Percentiles rank a stretch among this genome's conserved stretches.
phyloP scores from a whole-genome alignment of 2,888 invertebrate species.

The Cylindroiulus punctatus region DNA sequence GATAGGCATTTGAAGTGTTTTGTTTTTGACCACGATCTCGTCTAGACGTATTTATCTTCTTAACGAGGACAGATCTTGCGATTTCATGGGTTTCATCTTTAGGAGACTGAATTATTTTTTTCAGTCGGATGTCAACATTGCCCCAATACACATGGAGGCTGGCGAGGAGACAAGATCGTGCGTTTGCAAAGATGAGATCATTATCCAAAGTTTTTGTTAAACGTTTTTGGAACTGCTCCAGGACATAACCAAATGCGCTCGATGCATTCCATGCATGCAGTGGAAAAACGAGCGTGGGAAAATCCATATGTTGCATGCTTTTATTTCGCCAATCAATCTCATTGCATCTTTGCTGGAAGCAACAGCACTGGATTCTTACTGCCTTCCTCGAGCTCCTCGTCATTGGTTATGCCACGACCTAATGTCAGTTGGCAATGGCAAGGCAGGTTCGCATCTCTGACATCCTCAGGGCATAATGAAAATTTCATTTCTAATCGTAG shows the following conservation, averaged over 20 bases:
- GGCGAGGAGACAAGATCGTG: background rate
- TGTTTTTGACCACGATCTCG: too few species aligned
- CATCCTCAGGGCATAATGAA: constrained; percentile 22
- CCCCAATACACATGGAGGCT: too few species aligned
- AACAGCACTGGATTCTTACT: background rate
- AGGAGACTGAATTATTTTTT: too few species aligned
- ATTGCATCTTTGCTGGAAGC: background rate
- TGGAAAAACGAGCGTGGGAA: background rate
- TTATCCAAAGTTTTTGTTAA: background rate
- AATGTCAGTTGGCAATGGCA: background rate
- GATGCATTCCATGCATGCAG: background rate
- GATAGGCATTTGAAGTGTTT: too few species aligned
- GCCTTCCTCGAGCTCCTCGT: background rate
- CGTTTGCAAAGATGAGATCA: background rate
- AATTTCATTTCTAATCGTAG: constrained; percentile 34
- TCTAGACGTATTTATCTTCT: too few species aligned
- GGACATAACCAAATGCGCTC: background rate
- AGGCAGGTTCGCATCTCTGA: background rate
- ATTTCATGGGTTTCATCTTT: too few species aligned
- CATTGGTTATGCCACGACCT: background rate
- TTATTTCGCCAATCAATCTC: background rate
- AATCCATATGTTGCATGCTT: constrained; percentile 38
- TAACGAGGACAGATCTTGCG: too few species aligned
- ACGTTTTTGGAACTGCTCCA: background rate
- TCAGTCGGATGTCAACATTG: too few species aligned